A percentile compares a stretch with the other conserved stretches of the same genome.
phyloP scores from a whole-genome alignment of 2,888 invertebrate species.

The Abrostola triplasia region DNA sequence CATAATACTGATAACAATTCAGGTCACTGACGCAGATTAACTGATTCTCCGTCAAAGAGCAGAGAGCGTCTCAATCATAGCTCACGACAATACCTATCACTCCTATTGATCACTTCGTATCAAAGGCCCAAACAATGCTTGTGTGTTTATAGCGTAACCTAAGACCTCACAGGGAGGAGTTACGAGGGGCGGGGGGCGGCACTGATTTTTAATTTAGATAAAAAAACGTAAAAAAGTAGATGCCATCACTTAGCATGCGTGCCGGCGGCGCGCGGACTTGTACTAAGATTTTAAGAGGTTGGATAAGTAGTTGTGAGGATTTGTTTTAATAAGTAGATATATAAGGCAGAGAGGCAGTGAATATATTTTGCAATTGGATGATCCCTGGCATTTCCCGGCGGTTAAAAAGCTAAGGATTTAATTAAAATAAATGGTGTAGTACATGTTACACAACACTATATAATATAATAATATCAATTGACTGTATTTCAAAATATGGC shows the following conservation, averaged over 20 bases:
- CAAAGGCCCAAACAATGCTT: slow-evolving; percentile 35
- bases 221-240: slow-evolving; percentile 69
- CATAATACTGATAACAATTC: too few relatives aligned
- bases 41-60: too few relatives aligned
- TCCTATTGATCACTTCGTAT: slow-evolving; percentile 32
- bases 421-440: too few relatives aligned
- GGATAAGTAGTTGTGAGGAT: slow-evolving; percentile 40
- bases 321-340: neutral
- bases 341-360: too few relatives aligned
- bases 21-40: too few relatives aligned
- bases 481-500: too few relatives aligned
- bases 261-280: slow-evolving; percentile 41
- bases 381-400: too few relatives aligned
- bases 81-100: slow-evolving; percentile 18
- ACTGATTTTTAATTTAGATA: slow-evolving; percentile 83
- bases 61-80: too few relatives aligned
- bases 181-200: slow-evolving; percentile 47
- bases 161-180: slow-evolving; percentile 60
- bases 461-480: too few relatives aligned
- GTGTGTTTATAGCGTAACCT: slow-evolving; percentile 63
- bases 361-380: too few relatives aligned
- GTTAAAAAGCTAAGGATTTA: too few relatives aligned
- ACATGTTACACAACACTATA: too few relatives aligned
- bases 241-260: slow-evolving; percentile 69
- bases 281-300: slow-evolving; percentile 2